These are phyloP conservation scores for Notarius quadriscutis DNA, from an alignment of 2,113 vertebrate genomes.

Conservation along the genomic window DNA sequence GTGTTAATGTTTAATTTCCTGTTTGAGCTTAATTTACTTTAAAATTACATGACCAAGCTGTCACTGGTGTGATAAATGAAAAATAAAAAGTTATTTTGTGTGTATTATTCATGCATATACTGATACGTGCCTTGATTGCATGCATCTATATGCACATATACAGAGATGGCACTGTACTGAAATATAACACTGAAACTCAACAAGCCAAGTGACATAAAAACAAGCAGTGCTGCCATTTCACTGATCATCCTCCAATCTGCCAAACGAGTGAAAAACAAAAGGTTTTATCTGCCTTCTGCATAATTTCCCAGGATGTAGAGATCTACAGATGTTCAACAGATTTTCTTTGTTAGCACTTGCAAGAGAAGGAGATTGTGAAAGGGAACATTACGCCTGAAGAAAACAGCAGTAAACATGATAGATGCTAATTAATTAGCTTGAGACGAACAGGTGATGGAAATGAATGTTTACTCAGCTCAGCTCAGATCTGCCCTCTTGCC, in stretches of 20 bases:
- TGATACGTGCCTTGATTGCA: not conserved
- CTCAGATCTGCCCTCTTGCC: slow-evolving; percentile 21
- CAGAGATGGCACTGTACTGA: not conserved
- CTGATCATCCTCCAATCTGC: not conserved
- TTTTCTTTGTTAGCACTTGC: not conserved
- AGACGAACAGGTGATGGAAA: slow-evolving; percentile 26
- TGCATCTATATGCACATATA: not conserved
- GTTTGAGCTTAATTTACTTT: too few species aligned
- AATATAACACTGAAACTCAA: not conserved
- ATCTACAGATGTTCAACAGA: not conserved
- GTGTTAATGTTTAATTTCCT: too few species aligned
- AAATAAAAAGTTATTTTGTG: not conserved
- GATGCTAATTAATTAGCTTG: slow-evolving; percentile 40
- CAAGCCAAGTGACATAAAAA: not conserved
- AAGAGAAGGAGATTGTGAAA: slow-evolving; percentile 6
- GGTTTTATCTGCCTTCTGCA: not conserved
- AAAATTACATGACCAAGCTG: not conserved
- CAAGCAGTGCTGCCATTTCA: not conserved
- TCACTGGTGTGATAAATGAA: not conserved
- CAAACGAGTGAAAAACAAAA: not conserved
- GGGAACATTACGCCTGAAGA: not conserved
- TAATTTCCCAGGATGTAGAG: not conserved
- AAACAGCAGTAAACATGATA: slow-evolving; percentile 2
- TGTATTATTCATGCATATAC: not conserved
- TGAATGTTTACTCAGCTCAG: slow-evolving; percentile 17